These are phyloP conservation scores for Aplidium turbinatum DNA, from an alignment of 23 tunicate genomes.

Conservation along the genomic window DNA sequence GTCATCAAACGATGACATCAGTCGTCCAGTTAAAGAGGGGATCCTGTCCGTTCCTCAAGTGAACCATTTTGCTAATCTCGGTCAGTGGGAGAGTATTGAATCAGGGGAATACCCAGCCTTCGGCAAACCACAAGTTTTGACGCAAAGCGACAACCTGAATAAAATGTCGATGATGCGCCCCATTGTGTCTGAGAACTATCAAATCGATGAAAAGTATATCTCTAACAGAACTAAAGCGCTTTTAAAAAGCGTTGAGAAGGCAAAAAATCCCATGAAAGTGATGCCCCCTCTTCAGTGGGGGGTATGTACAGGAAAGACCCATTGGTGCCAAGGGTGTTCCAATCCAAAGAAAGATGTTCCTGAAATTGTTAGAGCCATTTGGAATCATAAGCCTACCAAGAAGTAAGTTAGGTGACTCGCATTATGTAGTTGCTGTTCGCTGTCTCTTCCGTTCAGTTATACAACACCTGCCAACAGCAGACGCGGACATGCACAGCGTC, in stretches of 20 bases:
- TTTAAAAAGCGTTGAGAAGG: not conserved
- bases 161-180: not conserved
- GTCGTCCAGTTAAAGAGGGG: too few species aligned
- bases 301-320: not conserved
- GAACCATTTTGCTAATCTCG: not conserved
- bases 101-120: conserved; percentile 38
- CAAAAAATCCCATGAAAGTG: too few species aligned
- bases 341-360: conserved; percentile 9
- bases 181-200: not conserved
- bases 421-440: too few species aligned
- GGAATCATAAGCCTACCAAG: conserved; percentile 6
- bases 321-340: conserved; percentile 12
- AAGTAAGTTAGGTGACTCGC: conserved; percentile 33
- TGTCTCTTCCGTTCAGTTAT: too few species aligned
- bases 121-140: not conserved
- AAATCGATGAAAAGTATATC: conserved; percentile 13
- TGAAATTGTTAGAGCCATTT: conserved; percentile 10
- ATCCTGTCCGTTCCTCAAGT: not conserved
- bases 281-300: too few species aligned
- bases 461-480: too few species aligned
- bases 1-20: too few species aligned
- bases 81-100: conserved; percentile 21
- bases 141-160: not conserved
- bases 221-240: conserved; percentile 8
- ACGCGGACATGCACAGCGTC: too few species aligned